These are phyloP conservation scores for Pachyramphus minor DNA, from an alignment of 2,113 vertebrate genomes.

Conservation along the genomic window DNA sequence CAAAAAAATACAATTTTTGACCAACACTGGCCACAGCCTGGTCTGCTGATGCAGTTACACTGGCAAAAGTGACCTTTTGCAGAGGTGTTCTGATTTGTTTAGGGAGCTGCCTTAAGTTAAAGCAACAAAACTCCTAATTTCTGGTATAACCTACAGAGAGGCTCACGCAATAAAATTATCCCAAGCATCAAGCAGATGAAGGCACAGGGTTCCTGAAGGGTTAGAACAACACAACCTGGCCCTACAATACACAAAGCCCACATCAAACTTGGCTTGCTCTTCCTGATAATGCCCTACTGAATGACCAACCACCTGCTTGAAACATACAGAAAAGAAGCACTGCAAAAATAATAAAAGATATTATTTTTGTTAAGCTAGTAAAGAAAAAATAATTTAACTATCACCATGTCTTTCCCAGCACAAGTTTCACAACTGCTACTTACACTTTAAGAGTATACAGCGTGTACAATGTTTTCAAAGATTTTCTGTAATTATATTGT, in stretches of 20 bases:
- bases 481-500: background rate
- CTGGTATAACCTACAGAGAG: background rate
- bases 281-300: background rate
- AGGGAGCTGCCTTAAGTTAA: background rate
- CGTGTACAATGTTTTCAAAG: background rate
- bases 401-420: background rate
- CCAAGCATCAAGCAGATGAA: background rate
- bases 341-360: background rate
- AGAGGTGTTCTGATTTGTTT: background rate
- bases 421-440: background rate
- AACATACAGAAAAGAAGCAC: background rate
- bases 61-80: background rate
- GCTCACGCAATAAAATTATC: background rate
- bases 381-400: background rate
- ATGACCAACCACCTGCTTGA: background rate
- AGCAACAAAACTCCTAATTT: background rate
- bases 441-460: background rate
- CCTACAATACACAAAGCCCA: background rate
- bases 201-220: background rate
- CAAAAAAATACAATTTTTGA: background rate
- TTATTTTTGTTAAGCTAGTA: background rate
- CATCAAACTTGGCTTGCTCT: background rate
- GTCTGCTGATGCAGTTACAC: background rate
- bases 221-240: background rate
- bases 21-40: background rate